Evolutionary conservation across 1,140 invertebrate genomes (phyloP), one percentile per base, ranked within the genome.

Genomic region (Bombus ignitus): DNA sequence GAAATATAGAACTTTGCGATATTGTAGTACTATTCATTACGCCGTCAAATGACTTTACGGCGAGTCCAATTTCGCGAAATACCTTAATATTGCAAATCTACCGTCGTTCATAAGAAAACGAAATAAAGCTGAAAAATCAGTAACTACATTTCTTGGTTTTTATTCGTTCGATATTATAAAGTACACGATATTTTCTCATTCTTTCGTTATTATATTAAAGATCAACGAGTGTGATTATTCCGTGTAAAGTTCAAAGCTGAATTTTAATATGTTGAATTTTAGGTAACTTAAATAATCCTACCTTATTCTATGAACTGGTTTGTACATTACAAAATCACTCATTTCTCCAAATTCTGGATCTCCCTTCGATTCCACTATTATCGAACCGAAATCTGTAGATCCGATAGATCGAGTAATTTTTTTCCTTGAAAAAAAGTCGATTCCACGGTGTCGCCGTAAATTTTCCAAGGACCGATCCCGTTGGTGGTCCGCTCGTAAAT

Each of bases 401-500:
- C 28, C 53, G 65, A 32, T 32, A 32, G 32, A 73, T 80, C 42
- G 57, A 73, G 53, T 2, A 80, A 65, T 22, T 22, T 53, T 8
- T 53, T 22, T 53, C 5, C 47, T 22, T 53, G n/a, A 62, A 72
- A 25, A 53, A 53, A 32, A 65, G 72, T 39, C 77, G 77, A 85
- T 85, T 65, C 57, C 22, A 57, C 57, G 32, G 15, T 35, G 57
- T 39, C 22, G 35, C 42, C 88, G 71, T 90, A 90, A 90, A 90
- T 90, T 87, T 85, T 57, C 77, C 70, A 15, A 59, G 39, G 72
- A 44, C 73, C 72, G 47, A 70, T 85, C 18, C 35, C 66, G 62
- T 81, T 42, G 85, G 85, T 89, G 81, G 77, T 76, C 77, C 74
- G 53, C 42, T 68, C 85, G 77, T 90, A 90, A 87, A 89, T 90